These are phyloP conservation scores for Heliocidaris tuberculata DNA, from an alignment of 35 echinoderm and acorn worm genomes.

Conservation along the genomic window DNA sequence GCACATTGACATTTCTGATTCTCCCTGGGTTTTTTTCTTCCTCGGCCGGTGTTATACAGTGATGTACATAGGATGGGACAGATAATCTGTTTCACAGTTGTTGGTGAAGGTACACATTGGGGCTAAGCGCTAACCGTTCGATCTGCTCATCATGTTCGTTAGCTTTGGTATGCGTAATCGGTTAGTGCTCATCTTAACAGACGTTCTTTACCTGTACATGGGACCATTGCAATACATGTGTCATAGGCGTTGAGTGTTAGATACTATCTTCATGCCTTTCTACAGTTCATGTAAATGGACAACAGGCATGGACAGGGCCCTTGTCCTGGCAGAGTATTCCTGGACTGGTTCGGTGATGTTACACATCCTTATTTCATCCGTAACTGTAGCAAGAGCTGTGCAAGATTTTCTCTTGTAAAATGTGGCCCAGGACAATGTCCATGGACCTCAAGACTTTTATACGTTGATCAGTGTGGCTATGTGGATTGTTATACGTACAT, in stretches of 20 bases:
- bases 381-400: not conserved
- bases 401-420: too few relatives aligned
- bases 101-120: not conserved
- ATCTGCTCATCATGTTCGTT: not conserved
- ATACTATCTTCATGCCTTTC: not conserved
- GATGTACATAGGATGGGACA: slow-evolving; percentile 1
- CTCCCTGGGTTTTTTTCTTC: not conserved
- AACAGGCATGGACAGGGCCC: not conserved
- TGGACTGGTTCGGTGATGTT: not conserved
- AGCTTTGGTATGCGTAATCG: slow-evolving; percentile 1
- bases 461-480: not conserved
- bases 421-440: too few relatives aligned
- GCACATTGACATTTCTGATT: slow-evolving; percentile 36
- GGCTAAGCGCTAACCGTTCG: not conserved
- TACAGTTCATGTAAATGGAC: not conserved
- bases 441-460: not conserved
- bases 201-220: not conserved
- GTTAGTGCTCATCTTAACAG: slow-evolving; percentile 1
- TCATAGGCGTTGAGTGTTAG: not conserved
- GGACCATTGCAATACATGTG: not conserved
- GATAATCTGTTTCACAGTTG: not conserved
- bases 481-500: not conserved
- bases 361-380: not conserved
- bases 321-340: not conserved
- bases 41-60: not conserved